Base-by-base conservation (phyloP, 2,888 invertebrate species). In the Drosophila neonasuta region DNA sequence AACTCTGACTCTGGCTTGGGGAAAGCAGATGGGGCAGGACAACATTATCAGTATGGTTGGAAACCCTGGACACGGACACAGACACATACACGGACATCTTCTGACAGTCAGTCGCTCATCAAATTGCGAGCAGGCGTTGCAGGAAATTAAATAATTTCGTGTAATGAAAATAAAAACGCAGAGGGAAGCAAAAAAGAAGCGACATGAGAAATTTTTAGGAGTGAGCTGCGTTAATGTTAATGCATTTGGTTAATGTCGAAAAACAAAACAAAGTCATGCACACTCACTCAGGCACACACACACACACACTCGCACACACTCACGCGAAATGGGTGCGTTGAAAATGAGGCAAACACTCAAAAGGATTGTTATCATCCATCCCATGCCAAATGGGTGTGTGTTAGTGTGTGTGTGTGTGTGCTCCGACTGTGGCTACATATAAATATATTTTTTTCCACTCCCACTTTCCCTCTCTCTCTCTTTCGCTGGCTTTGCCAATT, bases 131-230 rank as follows among this genome's bases (percentile, higher is more conserved):
- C 82, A 81, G 82, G 87, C 81, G 80, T 69, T 80, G 82, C 82
- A 83, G 82, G 87, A 83, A 83, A 83, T 83, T 83, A 83, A 83
- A 83, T 83, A 83, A 83, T 86, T 83, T 84, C 64, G 73, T 75
- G 76, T 78, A 80, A 77, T 82, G 80, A 73, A 74, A 72, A 77
- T 10, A 32, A 10, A 32, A 61, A 54, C 13, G 58, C 36, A 6
- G n/a, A 36, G 36, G 36, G 36, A 36, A 36, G 32, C 15, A 17
- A 41, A 48, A 13, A 32, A 17, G 49, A 15, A 36, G 17, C 20
- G n/a, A 17, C n/a, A 15, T 24, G 15, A 4, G 49, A 55, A 41
- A 24, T 52, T 36, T 51, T 41, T 51, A 5, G 51, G 61, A 60
- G 48, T 57, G 69, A 63, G 63, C 30, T 32, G 69, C 74, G 73